phyloP scores from a whole-genome alignment of 2,113 vertebrate genomes.

The Peromyscus leucopus region DNA sequence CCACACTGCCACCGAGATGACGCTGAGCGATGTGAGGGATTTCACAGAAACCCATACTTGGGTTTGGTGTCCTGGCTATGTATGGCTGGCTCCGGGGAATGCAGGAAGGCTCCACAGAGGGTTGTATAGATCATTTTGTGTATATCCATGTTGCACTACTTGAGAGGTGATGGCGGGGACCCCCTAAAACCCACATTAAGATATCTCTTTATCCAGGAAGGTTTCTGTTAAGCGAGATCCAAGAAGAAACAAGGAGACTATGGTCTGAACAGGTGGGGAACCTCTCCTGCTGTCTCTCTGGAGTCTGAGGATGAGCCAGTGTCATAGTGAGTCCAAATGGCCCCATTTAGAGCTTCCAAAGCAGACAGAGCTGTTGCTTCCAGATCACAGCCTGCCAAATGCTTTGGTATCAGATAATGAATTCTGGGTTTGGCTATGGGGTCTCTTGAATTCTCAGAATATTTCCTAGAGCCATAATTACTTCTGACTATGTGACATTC shows the following conservation, averaged over 20 bases:
- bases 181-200: neutral
- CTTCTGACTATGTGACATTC: conserved; percentile 50
- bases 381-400: conserved; percentile 62
- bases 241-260: conserved; percentile 32
- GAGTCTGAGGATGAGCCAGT: neutral
- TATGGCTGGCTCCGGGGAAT: neutral
- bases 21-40: neutral
- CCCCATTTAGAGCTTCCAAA: conserved; percentile 51
- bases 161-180: neutral
- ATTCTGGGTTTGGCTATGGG: conserved; percentile 64
- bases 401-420: conserved; percentile 60
- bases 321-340: neutral
- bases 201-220: conserved; percentile 30
- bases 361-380: conserved; percentile 46
- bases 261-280: neutral
- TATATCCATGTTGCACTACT: conserved; percentile 12
- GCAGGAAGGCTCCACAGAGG: neutral
- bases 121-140: conserved; percentile 12
- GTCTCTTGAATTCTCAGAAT: conserved; percentile 64
- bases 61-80: conserved; percentile 28
- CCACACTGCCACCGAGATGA: conserved; percentile 37
- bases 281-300: neutral
- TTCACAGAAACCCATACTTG: conserved; percentile 21
- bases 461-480: conserved; percentile 49
- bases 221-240: neutral